Evolutionary conservation across 2,888 invertebrate genomes (phyloP).

Genomic region (Chrysomela aeneicollis): DNA sequence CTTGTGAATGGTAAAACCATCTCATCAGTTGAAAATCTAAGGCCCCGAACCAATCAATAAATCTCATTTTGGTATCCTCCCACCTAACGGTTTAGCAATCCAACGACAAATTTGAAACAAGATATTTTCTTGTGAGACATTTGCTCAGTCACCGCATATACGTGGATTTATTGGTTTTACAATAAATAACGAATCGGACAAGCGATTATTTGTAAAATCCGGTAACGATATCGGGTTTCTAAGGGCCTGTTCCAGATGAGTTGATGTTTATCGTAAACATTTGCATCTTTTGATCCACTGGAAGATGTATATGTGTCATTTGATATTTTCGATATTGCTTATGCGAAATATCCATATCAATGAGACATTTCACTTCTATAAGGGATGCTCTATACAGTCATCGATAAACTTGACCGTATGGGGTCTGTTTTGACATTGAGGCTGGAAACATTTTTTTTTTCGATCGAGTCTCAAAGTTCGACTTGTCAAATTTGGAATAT

Average conservation of each 20-base stretch:
- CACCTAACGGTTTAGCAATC: slow-evolving; percentile 23
- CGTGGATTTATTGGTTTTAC: slow-evolving; percentile 25
- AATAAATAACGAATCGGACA: slow-evolving; percentile 26
- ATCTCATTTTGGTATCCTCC: slow-evolving; percentile 27
- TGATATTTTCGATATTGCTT: neutral
- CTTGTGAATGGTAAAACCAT: too few species aligned
- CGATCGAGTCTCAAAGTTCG: too few species aligned
- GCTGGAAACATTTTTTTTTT: too few species aligned
- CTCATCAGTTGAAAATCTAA: too few species aligned
- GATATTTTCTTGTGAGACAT: slow-evolving; percentile 28
- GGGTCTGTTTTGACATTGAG: too few species aligned
- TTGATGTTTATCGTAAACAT: slow-evolving; percentile 39
- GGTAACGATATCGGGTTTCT: slow-evolving; percentile 18
- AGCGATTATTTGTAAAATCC: slow-evolving; percentile 24
- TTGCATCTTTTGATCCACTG: slow-evolving; percentile 24
- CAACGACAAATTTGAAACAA: slow-evolving; percentile 26
- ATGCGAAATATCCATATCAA: too few species aligned
- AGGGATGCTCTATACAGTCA: too few species aligned
- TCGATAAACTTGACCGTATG: too few species aligned
- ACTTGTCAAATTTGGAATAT: too few species aligned
- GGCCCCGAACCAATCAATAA: slow-evolving; percentile 20
- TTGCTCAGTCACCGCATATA: slow-evolving; percentile 26
- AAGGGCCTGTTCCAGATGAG: slow-evolving; percentile 26
- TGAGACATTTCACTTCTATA: too few species aligned
- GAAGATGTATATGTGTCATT: neutral